Evolutionary conservation across 2,888 invertebrate genomes (phyloP).

Genomic region (Cremastinae sp.): DNA sequence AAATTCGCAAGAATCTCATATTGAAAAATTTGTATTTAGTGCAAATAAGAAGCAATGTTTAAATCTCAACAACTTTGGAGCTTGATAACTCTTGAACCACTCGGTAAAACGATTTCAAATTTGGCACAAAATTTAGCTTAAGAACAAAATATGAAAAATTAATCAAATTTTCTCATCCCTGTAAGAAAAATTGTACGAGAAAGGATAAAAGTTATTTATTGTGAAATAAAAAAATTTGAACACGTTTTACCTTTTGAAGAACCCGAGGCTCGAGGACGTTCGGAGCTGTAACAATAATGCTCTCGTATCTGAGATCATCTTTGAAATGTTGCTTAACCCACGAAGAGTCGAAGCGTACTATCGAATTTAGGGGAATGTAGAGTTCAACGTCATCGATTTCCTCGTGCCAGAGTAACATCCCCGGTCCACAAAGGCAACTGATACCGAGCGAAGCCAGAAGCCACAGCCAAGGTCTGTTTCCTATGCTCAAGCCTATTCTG

Average conservation of each 20-base stretch:
- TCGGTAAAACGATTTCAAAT: too few relatives aligned
- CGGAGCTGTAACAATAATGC: conserved; percentile 77
- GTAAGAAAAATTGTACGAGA: background rate
- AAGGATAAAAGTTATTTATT: background rate
- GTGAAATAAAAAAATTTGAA: too few relatives aligned
- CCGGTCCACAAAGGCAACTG: conserved; percentile 73
- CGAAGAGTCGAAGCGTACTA: conserved; percentile 71
- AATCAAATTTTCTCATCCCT: background rate
- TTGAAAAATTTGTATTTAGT: too few relatives aligned
- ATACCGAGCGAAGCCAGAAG: conserved; percentile 69
- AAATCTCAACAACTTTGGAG: too few relatives aligned
- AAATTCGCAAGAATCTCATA: too few relatives aligned
- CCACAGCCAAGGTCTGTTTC: conserved; percentile 74
- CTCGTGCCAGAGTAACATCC: conserved; percentile 76
- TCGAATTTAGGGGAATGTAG: conserved; percentile 76
- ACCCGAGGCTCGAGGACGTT: conserved; percentile 77
- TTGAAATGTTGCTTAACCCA: conserved; percentile 78
- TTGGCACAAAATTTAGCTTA: too few relatives aligned
- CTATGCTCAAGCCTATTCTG: conserved; percentile 74
- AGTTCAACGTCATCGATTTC: conserved; percentile 76
- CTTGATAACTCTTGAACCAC: too few relatives aligned
- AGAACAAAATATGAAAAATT: too few relatives aligned
- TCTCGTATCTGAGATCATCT: conserved; percentile 78
- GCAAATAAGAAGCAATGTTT: too few relatives aligned
- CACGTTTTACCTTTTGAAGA: conserved; percentile 74